Base-by-base conservation (phyloP, 1,140 invertebrate genomes). In the Hylaeus anthracinus region DNA sequence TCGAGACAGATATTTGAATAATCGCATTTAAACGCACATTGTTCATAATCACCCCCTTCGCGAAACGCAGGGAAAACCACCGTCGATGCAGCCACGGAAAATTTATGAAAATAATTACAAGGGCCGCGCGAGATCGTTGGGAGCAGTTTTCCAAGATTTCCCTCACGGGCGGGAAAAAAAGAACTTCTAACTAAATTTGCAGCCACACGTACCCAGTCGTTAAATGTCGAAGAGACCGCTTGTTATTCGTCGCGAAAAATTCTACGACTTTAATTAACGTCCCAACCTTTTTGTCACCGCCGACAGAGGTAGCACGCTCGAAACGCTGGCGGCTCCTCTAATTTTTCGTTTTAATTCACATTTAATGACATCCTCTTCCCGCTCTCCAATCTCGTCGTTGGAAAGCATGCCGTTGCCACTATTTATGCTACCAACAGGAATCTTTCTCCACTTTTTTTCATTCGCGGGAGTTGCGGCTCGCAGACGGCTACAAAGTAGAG, bases 301-400 rank as follows among this genome's bases (percentile, higher is more conserved):
- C 43, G 51, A 73, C 71, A 51, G 6, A 67, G 45, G 65, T 61
- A 39, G 41, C 10, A 6, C 51, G 48, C 53, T 71, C 58, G 58
- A 71, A 63, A 78, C 45, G 39, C 39, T 26, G 3, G 66, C 1
- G n/a, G 51, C 53, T 45, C 79, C 64, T 80, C 72, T 67, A 80
- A 80, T 80, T 80, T 80, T 74, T 80, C 79, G 64, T 74, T 74
- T 80, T 75, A 75, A 80, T 80, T 69, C 79, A 61, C 79, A 12
- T 67, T 14, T 74, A 80, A 74, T 69, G 72, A 45, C 72, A 79
- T 64, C 71, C 73, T 58, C 51, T 73, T 60, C 48, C 5, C 60
- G 60, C 53, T 72, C 77, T 72, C 51, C 45, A 45, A 60, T 39
- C 56, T 48, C 5, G 48, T 4, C 6, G 14, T 5, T 26, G 26